phyloP scores from a whole-genome alignment of 2,797 vertebrate species.

The Eptatretus atami region DNA sequence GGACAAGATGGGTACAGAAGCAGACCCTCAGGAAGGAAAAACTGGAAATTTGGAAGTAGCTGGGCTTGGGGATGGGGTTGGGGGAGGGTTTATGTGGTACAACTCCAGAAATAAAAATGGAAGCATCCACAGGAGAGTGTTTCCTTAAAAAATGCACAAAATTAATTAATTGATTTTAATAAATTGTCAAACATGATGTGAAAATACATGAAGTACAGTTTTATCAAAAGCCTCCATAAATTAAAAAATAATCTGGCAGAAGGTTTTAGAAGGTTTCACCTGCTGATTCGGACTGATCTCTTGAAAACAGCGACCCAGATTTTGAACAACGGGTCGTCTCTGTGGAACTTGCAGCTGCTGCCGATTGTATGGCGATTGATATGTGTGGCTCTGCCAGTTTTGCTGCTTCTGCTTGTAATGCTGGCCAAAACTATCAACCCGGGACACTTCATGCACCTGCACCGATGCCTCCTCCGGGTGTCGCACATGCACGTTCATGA shows the following conservation, averaged over 20 bases:
- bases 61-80: no score
- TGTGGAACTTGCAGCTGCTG: conserved; percentile 16
- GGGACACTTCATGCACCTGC: conserved; percentile 5
- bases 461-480: conserved; percentile 3
- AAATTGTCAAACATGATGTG: conserved; percentile 20
- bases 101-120: no score
- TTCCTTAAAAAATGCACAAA: conserved; percentile 19
- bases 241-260: conserved; percentile 8
- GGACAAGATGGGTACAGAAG: no score
- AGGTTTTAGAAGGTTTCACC: conserved; percentile 20
- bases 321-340: conserved; percentile 30
- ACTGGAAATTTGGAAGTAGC: no score
- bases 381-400: neutral
- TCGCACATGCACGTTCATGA: conserved; percentile 2
- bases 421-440: neutral
- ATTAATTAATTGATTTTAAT: conserved; percentile 23
- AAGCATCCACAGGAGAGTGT: conserved; percentile 11
- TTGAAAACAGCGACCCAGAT: conserved; percentile 79
- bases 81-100: no score
- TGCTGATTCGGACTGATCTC: conserved; percentile 45
- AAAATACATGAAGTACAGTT: conserved; percentile 19
- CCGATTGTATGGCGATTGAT: conserved; percentile 20
- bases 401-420: conserved; percentile 2
- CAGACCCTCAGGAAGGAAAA: no score
- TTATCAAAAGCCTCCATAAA: conserved; percentile 13